phyloP scores from a whole-genome alignment of 1,140 invertebrate species.

The Temnothorax nylanderi region DNA sequence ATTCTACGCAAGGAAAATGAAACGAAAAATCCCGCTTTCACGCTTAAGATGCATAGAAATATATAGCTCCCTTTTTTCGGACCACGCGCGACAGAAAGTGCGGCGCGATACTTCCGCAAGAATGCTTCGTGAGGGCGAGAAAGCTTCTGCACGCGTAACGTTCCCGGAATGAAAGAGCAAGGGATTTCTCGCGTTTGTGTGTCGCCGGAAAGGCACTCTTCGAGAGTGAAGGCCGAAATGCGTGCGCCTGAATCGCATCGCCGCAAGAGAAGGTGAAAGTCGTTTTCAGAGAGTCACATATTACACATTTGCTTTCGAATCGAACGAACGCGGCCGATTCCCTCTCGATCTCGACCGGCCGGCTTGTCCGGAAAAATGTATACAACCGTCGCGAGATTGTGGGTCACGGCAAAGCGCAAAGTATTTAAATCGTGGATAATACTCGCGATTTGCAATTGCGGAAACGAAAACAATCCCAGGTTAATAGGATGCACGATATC shows the following conservation, averaged over 20 bases:
- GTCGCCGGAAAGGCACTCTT: background rate
- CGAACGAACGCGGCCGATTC: conserved; percentile 16
- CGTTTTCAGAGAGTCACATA: conserved; percentile 51
- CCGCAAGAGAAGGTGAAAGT: conserved; percentile 66
- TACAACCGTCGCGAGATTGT: conserved; percentile 19
- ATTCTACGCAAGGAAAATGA: conserved; percentile 42
- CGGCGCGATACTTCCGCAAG: background rate
- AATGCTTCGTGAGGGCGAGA: background rate
- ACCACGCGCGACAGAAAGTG: background rate
- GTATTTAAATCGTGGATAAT: background rate
- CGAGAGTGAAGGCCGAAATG: conserved; percentile 1
- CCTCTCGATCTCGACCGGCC: conserved; percentile 29
- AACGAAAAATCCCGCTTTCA: conserved; percentile 8
- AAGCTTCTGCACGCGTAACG: conserved; percentile 15
- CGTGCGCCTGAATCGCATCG: background rate
- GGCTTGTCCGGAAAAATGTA: conserved; percentile 30
- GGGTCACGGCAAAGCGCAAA: conserved; percentile 23
- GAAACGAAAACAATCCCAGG: background rate
- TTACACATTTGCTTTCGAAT: conserved; percentile 49
- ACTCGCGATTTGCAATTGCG: background rate
- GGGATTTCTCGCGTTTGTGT: background rate
- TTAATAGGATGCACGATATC: background rate
- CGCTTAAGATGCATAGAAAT: conserved; percentile 42
- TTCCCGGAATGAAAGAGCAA: conserved; percentile 28
- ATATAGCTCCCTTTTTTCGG: conserved; percentile 23